These are phyloP conservation scores for Drosophila yooni DNA, from an alignment of 2,888 invertebrate genomes.

Conservation along the genomic window DNA sequence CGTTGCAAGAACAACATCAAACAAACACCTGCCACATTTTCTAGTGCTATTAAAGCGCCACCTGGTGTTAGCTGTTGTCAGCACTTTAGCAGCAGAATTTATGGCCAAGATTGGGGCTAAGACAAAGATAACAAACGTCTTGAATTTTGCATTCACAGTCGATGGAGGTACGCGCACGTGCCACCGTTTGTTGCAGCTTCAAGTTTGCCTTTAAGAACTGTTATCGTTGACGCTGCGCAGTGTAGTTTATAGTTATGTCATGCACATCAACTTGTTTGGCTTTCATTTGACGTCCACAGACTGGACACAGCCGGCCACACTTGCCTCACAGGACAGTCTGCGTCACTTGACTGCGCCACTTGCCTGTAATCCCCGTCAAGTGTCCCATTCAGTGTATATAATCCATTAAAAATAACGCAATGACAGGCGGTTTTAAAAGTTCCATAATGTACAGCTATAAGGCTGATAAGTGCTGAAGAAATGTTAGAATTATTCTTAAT, in stretches of 20 bases:
- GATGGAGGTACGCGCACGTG: conserved; percentile 61
- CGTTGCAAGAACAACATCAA: not conserved
- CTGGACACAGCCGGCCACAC: conserved; percentile 18
- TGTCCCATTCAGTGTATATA: conserved; percentile 56
- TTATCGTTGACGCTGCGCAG: conserved; percentile 17
- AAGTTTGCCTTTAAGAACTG: conserved; percentile 4
- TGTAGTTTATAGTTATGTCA: conserved; percentile 57
- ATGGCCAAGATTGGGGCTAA: conserved; percentile 42
- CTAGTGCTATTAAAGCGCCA: conserved; percentile 62
- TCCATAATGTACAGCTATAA: not conserved
- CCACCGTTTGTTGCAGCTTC: conserved; percentile 8
- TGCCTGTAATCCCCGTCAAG: conserved; percentile 57
- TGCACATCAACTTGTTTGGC: conserved; percentile 72
- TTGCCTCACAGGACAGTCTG: conserved; percentile 31
- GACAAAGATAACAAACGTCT: conserved; percentile 10
- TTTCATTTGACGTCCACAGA: conserved; percentile 72
- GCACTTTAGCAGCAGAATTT: conserved; percentile 70
- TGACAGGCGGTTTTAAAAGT: conserved; percentile 23
- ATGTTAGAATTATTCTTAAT: not conserved
- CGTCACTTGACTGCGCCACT: conserved; percentile 58
- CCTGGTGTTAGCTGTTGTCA: conserved; percentile 53
- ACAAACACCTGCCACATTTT: conserved; percentile 64
- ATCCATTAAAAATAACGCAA: conserved; percentile 54
- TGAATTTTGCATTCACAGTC: conserved; percentile 39
- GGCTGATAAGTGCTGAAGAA: not conserved